Evolutionary conservation across 1,140 invertebrate species (phyloP).

Genomic region (Pachyrhynchus sulphureomaculatus): DNA sequence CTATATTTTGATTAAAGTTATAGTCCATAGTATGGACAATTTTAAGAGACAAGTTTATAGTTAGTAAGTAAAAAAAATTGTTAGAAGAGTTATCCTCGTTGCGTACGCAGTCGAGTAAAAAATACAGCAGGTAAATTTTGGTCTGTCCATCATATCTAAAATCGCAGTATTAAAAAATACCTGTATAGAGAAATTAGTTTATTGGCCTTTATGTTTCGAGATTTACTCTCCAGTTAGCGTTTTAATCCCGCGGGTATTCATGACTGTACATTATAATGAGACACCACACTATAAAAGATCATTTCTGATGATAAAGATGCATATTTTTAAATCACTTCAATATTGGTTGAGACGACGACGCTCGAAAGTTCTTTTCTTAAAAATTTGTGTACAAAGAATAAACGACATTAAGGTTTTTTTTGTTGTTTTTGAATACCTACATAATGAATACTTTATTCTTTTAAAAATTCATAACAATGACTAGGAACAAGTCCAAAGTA

Average conservation of each 20-base stretch:
- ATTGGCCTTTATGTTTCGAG: constrained; percentile 27
- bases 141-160: constrained; percentile 19
- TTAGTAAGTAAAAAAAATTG: too few relatives aligned
- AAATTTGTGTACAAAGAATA: not conserved
- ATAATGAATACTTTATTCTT: too few relatives aligned
- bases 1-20: constrained; percentile 1
- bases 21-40: too few relatives aligned
- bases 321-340: constrained; percentile 21
- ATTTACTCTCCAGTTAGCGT: constrained; percentile 27
- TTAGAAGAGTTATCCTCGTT: too few relatives aligned
- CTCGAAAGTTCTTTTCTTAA: constrained; percentile 2
- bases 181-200: constrained; percentile 24
- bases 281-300: constrained; percentile 26
- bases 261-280: constrained; percentile 33
- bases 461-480: too few relatives aligned
- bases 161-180: constrained; percentile 26
- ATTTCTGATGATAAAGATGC: constrained; percentile 19
- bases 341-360: constrained; percentile 8
- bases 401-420: not conserved
- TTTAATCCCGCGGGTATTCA: constrained; percentile 33
- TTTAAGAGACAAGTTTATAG: too few relatives aligned
- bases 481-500: too few relatives aligned
- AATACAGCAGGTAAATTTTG: not conserved
- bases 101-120: too few relatives aligned
- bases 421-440: too few relatives aligned